Base-by-base conservation (phyloP, 1,140 invertebrate species). In the Lethocerus indicus region DNA sequence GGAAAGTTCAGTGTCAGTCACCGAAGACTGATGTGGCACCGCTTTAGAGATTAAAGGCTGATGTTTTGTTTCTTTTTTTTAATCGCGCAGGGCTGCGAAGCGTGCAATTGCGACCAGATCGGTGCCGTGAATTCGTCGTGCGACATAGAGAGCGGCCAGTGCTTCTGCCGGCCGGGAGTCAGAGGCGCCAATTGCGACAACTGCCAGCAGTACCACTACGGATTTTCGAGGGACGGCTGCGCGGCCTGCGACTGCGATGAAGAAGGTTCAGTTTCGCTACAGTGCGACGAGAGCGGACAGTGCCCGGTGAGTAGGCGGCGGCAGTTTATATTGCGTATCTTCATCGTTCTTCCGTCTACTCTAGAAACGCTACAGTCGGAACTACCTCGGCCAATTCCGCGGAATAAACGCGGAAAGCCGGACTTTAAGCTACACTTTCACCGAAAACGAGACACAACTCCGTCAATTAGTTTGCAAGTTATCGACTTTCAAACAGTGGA, bases 191-290 rank as follows among this genome's bases (percentile, higher is more conserved):
- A 77, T 40, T 96, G 92, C 60, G 85, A 95, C 57, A 72, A 78
- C 52, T 96, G 92, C 60, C 73, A 78, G 50, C 70, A 79, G 0
- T 79, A 83, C 63, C 85, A 90, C 60, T 96, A 87, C 61, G 92
- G 90, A 39, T 96, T 94, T 65, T 84, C 88, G 14, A 52, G 63
- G 2, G 80, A 88, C 4, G 89, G 89, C 2, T 92, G 88, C 2
- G 80, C 88, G 3, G 88, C 89, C 1, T 93, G 89, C 58, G 81
- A 91, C 35, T 95, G 91, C 61, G 91, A 95, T 60, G 71, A 70
- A 13, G 81, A 90, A 59, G 91, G 91, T 16, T 90, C 88, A 3
- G 75, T 77, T 47, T 76, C 79, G 50, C 71, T 83, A 43, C 87
- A 92, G 60, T 95, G 91, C 57, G 76, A 86, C 54, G 70, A 77